Percentiles rank a stretch among this genome's conserved stretches.
These are phyloP conservation scores for Drosophila carrolli DNA, from an alignment of 1,140 invertebrate genomes.

Conservation along the genomic window DNA sequence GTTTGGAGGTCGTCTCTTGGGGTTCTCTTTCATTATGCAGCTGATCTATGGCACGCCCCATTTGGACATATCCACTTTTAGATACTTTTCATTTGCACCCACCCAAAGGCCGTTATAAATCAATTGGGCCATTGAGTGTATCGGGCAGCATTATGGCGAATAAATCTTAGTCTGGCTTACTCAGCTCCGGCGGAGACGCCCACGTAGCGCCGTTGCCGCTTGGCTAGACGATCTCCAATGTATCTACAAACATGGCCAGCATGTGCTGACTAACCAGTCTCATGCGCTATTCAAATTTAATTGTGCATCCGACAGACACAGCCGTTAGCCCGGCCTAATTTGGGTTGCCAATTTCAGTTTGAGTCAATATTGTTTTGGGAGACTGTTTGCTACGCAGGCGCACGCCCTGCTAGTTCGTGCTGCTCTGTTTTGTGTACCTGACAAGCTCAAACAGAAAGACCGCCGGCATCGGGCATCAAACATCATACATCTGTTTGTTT, in stretches of 20 bases:
- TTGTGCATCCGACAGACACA: slow-evolving; percentile 65
- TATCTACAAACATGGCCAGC: slow-evolving; percentile 42
- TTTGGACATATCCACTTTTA: slow-evolving; percentile 49
- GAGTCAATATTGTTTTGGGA: slow-evolving; percentile 29
- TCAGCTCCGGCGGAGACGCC: slow-evolving; percentile 54
- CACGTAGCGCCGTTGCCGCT: slow-evolving; percentile 51
- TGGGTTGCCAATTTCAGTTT: slow-evolving; percentile 43
- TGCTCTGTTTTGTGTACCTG: slow-evolving; percentile 26
- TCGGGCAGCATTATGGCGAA: slow-evolving; percentile 34
- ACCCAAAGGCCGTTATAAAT: slow-evolving; percentile 71
- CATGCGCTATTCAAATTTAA: slow-evolving; percentile 54
- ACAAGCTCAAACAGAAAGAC: slow-evolving; percentile 23
- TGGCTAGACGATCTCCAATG: slow-evolving; percentile 42
- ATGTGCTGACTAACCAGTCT: slow-evolving; percentile 64
- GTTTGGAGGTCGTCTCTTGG: slow-evolving; percentile 65
- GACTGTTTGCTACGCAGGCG: slow-evolving; percentile 13
- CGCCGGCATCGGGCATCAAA: slow-evolving; percentile 38
- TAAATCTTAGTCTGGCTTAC: slow-evolving; percentile 55
- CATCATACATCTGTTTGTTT: slow-evolving; percentile 71
- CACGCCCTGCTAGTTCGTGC: slow-evolving; percentile 31
- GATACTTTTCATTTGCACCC: slow-evolving; percentile 50
- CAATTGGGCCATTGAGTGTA: slow-evolving; percentile 64
- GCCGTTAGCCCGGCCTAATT: slow-evolving; percentile 48
- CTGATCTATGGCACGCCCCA: slow-evolving; percentile 27
- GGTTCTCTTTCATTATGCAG: slow-evolving; percentile 13